These are phyloP conservation scores for Geothlypis trichas DNA, from an alignment of 2,113 vertebrate genomes.

Conservation along the genomic window DNA sequence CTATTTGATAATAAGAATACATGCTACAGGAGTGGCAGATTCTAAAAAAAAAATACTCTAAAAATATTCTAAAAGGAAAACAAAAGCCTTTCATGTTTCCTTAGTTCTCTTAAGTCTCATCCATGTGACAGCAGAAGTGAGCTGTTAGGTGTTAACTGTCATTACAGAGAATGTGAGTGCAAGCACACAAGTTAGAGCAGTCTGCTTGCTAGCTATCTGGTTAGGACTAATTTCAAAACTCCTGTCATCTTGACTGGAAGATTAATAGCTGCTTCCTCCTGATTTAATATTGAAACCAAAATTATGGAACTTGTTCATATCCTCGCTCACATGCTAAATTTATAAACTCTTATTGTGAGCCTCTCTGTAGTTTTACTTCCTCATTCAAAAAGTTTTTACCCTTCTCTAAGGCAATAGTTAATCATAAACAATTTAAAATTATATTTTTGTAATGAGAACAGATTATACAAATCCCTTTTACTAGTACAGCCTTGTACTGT, in stretches of 20 bases:
- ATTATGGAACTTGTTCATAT: background rate
- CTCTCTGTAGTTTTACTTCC: background rate
- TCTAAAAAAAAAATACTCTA: slow-evolving; percentile 17
- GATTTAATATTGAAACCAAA: background rate
- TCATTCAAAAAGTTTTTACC: background rate
- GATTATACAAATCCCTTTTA: background rate
- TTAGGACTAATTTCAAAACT: background rate
- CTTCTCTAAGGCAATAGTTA: slow-evolving; percentile 8
- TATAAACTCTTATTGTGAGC: background rate
- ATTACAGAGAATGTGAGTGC: background rate
- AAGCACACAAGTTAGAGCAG: background rate
- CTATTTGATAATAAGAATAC: slow-evolving; percentile 2
- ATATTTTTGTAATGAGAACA: background rate
- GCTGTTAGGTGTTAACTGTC: background rate
- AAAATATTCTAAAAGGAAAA: background rate
- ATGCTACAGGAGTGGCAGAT: background rate
- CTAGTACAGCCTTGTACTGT: background rate
- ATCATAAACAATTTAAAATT: slow-evolving; percentile 6
- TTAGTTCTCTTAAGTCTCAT: background rate
- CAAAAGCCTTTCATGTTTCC: background rate
- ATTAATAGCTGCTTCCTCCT: background rate
- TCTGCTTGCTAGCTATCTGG: background rate
- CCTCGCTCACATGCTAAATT: background rate
- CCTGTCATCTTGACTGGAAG: background rate
- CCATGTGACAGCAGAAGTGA: background rate